Percentiles rank a stretch among this genome's conserved stretches.
These are phyloP conservation scores for Rhamphomyia laevipes DNA, from an alignment of 2,888 invertebrate genomes.

Conservation along the genomic window DNA sequence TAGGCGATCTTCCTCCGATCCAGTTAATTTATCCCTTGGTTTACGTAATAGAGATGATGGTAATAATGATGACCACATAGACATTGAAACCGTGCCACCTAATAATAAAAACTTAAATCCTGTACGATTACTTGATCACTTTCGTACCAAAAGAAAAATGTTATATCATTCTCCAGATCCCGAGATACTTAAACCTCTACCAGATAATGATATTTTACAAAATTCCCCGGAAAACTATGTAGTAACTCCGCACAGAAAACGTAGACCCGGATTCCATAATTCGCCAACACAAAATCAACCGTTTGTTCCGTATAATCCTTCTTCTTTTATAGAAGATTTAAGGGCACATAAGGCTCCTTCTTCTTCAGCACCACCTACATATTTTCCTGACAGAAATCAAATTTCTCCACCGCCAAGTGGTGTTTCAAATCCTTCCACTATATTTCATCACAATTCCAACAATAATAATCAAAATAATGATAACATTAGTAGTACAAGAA, in stretches of 20 bases:
- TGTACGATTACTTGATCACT: conserved; percentile 37
- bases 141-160: conserved; percentile 43
- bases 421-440: conserved; percentile 25
- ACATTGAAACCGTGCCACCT: conserved; percentile 41
- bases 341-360: conserved; percentile 53
- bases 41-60: conserved; percentile 46
- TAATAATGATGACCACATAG: conserved; percentile 43
- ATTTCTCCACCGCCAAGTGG: conserved; percentile 28
- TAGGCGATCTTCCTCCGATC: conserved; percentile 64
- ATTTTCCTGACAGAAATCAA: conserved; percentile 29
- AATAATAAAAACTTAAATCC: conserved; percentile 24
- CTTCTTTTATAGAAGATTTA: conserved; percentile 61
- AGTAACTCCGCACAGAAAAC: conserved; percentile 75
- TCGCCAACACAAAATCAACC: conserved; percentile 79
- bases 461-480: conserved; percentile 20
- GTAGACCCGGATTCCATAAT: conserved; percentile 77
- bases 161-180: conserved; percentile 56
- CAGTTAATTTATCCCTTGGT: conserved; percentile 64
- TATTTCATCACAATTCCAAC: conserved; percentile 28
- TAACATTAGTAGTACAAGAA: conserved; percentile 10
- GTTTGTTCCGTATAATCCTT: conserved; percentile 70
- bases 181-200: conserved; percentile 43
- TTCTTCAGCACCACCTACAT: conserved; percentile 59
- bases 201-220: conserved; percentile 57
- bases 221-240: conserved; percentile 75